Evolutionary conservation across 1,140 invertebrate species (phyloP).

Genomic region (Drosophila tani): DNA sequence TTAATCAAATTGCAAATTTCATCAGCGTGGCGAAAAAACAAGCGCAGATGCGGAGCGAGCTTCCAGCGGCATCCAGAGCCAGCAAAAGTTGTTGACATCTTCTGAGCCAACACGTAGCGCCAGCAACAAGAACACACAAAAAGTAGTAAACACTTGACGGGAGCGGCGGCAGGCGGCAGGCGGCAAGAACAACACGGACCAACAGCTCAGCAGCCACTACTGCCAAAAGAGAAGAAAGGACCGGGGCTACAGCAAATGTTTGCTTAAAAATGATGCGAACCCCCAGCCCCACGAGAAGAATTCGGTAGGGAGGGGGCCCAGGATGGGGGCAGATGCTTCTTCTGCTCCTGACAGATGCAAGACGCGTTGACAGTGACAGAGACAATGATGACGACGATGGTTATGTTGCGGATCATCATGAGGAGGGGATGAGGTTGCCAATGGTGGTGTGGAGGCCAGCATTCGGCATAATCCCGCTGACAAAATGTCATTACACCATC

Average conservation of each 20-base stretch:
- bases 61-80: conserved; percentile 46
- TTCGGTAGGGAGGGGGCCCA: conserved; percentile 3
- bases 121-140: conserved; percentile 56
- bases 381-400: conserved; percentile 66
- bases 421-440: conserved; percentile 6
- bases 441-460: conserved; percentile 35
- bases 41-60: conserved; percentile 43
- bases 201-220: conserved; percentile 36
- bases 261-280: conserved; percentile 76
- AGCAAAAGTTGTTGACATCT: conserved; percentile 78
- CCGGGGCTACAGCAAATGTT: conserved; percentile 63
- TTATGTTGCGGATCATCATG: conserved; percentile 29
- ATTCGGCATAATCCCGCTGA: conserved; percentile 72
- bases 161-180: conserved; percentile 25
- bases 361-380: conserved; percentile 78
- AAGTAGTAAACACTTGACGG: conserved; percentile 75
- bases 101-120: conserved; percentile 76
- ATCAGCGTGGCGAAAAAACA: conserved; percentile 52
- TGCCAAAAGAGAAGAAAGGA: conserved; percentile 22
- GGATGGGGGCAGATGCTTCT: conserved; percentile 19
- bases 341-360: conserved; percentile 73
- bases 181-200: conserved; percentile 27
- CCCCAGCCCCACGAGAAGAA: neutral
- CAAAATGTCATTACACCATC: conserved; percentile 80
- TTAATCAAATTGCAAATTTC: conserved; percentile 62